Conservation (phyloP, 2,113 vertebrate species). For the Petroica traversi region DNA sequence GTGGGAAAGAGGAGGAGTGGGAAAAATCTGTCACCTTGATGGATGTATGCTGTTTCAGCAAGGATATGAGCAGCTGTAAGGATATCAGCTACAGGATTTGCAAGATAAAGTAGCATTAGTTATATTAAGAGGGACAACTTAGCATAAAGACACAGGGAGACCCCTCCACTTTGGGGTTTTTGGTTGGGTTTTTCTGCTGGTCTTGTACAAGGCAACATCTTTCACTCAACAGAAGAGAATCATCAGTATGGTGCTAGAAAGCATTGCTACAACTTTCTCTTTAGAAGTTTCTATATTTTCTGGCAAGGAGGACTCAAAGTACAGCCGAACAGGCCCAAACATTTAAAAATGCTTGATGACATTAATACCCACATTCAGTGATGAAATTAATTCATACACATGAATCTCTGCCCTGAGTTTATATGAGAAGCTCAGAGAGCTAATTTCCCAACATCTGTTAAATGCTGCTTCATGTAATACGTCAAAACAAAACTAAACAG, state of each 20-base stretch:
- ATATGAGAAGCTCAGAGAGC: neutral
- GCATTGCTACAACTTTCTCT: neutral
- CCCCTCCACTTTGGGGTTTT: neutral
- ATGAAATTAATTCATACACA: neutral
- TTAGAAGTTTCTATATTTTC: neutral
- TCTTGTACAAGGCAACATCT: neutral
- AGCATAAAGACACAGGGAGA: neutral
- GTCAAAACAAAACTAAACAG: conserved; percentile 58
- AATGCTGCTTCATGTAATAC: neutral
- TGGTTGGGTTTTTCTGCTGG: neutral
- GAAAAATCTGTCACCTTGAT: neutral
- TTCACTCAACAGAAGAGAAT: neutral
- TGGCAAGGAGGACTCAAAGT: neutral
- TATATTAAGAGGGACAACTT: neutral
- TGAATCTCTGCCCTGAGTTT: conserved; percentile 3
- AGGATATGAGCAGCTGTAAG: neutral
- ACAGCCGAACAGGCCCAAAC: neutral
- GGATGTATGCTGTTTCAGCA: neutral
- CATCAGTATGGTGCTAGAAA: neutral
- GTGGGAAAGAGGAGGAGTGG: neutral
- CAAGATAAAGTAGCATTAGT: neutral
- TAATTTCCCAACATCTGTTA: conserved; percentile 45
- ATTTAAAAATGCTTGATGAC: neutral
- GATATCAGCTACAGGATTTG: neutral
- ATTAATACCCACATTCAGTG: neutral